These are phyloP conservation scores for Phrynosoma platyrhinos DNA, from an alignment of 2,113 vertebrate genomes.

Conservation along the genomic window DNA sequence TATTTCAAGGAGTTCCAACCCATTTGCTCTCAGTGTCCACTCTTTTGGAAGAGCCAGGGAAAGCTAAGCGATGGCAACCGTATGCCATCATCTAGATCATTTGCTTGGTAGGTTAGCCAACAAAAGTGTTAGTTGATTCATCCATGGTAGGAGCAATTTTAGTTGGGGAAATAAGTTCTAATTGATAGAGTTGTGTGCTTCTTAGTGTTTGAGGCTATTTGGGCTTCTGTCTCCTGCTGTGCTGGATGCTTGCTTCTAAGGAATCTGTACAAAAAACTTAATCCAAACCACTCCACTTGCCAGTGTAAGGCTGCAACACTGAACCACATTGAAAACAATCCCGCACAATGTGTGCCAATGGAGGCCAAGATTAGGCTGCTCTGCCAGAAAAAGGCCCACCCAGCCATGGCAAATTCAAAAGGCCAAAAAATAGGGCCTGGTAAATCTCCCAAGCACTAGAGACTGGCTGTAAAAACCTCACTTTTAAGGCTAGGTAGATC, in stretches of 20 bases:
- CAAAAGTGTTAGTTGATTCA: background rate
- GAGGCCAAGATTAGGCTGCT: no score
- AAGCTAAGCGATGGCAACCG: background rate
- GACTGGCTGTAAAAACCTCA: no score
- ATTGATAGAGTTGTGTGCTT: background rate
- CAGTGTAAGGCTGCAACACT: no score
- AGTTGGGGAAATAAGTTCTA: background rate
- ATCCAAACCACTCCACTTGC: no score
- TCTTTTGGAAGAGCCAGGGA: constrained; percentile 28
- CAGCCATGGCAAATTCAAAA: no score
- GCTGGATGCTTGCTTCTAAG: background rate
- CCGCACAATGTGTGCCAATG: no score
- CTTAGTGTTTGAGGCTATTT: background rate
- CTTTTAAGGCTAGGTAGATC: no score
- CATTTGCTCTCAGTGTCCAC: background rate
- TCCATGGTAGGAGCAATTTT: background rate
- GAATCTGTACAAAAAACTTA: no score
- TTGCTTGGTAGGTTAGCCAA: constrained; percentile 20
- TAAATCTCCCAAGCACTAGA: no score
- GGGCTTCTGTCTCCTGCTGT: background rate
- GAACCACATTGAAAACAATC: no score
- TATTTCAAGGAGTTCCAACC: constrained; percentile 31
- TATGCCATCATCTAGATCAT: background rate
- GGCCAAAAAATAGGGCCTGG: no score
- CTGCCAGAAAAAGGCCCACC: no score